Evolutionary conservation across 2,797 vertebrate genomes (phyloP).

Genomic region (Pseudomugil gertrudae): DNA sequence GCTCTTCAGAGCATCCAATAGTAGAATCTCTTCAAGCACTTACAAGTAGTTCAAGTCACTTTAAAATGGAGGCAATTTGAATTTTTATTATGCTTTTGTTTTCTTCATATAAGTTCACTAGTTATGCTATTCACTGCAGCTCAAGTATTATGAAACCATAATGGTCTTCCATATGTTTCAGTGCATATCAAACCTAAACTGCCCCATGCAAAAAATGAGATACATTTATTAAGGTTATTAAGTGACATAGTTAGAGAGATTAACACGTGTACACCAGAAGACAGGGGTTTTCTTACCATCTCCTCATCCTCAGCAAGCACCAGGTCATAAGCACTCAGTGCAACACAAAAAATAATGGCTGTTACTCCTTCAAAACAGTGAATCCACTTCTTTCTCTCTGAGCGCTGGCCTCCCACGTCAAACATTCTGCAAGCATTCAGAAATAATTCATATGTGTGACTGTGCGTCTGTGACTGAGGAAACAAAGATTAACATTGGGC

Average conservation of each 20-base stretch:
- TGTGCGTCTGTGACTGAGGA: neutral
- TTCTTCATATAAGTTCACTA: conserved; percentile 14
- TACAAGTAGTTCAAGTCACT: conserved; percentile 29
- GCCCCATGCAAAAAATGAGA: neutral
- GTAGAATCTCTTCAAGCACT: conserved; percentile 5
- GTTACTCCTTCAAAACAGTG: conserved; percentile 99
- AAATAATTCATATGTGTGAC: neutral
- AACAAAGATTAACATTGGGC: conserved; percentile 27
- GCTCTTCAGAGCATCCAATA: conserved; percentile 6
- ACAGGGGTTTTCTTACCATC: too few relatives aligned
- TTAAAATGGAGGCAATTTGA: conserved; percentile 9
- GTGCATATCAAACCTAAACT: neutral
- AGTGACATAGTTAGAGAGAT: conserved; percentile 9
- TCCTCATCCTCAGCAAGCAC: conserved; percentile 98
- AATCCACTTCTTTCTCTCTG: conserved; percentile 98
- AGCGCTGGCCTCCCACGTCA: conserved; percentile 96
- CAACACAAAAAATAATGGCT: conserved; percentile 98
- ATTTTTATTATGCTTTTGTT: conserved; percentile 33
- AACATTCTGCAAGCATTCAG: conserved; percentile 96
- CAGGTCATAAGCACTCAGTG: conserved; percentile 96
- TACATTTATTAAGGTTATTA: conserved; percentile 17
- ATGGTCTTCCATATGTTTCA: conserved; percentile 8
- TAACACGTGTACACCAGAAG: conserved; percentile 1
- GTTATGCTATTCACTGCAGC: conserved; percentile 19
- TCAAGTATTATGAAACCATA: conserved; percentile 31